Conservation (phyloP, 2,113 vertebrate genomes). For the Collichthys lucidus region DNA sequence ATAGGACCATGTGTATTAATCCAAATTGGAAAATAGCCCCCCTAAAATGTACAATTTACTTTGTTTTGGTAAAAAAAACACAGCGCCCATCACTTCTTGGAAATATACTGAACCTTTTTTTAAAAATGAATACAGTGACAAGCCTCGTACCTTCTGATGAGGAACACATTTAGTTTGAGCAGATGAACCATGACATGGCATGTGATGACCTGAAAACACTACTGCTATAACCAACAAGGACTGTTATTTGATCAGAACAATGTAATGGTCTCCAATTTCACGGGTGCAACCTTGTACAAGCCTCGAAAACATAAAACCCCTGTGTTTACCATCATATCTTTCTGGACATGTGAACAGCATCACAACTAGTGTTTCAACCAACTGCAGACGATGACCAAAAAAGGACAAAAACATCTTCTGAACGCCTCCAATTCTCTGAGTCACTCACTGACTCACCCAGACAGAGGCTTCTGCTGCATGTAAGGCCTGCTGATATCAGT, state of each 20-base stretch:
- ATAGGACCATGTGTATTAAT: not conserved
- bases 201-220: no score
- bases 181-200: no score
- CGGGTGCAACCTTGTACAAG: no score
- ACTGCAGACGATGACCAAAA: not conserved
- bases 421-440: constrained; percentile 11
- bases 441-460: constrained; percentile 22
- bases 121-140: no score
- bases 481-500: not conserved
- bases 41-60: not conserved
- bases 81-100: not conserved
- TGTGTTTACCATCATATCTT: not conserved
- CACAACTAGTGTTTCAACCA: not conserved
- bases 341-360: not conserved
- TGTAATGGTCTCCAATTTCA: no score
- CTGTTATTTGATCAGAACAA: no score
- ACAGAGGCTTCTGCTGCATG: not conserved
- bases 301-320: not conserved
- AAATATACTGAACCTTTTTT: not conserved
- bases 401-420: not conserved
- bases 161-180: no score
- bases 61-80: not conserved
- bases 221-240: no score
- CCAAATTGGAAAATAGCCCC: not conserved
- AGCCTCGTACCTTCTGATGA: no score